A percentile compares a stretch with the other conserved stretches of the same genome.
Evolutionary conservation across 2,113 vertebrate species (phyloP).

Genomic region (Vireo altiloquus): DNA sequence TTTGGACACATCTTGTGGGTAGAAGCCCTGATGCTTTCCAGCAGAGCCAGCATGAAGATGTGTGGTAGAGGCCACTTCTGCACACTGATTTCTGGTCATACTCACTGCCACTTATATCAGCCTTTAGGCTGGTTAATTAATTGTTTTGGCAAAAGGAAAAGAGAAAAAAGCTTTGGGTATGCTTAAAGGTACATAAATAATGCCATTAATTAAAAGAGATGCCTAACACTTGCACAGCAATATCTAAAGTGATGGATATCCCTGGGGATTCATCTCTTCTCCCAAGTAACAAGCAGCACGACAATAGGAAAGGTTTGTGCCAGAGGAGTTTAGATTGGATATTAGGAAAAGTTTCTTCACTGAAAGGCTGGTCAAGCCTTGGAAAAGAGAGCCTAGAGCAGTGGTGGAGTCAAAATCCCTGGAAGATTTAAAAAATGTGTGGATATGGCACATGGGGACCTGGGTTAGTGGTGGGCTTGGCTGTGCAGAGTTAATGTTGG

Average conservation of each 20-base stretch:
- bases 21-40: neutral
- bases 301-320: neutral
- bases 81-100: neutral
- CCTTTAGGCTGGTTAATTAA: neutral
- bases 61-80: neutral
- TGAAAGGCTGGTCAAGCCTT: neutral
- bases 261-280: neutral
- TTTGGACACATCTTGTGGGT: accelerated
- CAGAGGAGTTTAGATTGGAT: neutral
- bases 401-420: neutral
- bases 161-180: neutral
- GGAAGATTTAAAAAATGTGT: neutral
- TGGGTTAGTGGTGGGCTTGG: neutral
- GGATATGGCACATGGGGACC: neutral
- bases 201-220: neutral
- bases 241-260: neutral
- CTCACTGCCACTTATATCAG: neutral
- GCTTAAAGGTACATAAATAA: neutral
- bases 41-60: neutral
- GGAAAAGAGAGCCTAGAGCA: no score
- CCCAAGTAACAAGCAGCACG: neutral
- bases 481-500: neutral
- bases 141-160: neutral
- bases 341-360: neutral
- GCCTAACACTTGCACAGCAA: neutral